Conservation (phyloP, 2,888 invertebrate genomes). For the Patella caerulea region DNA sequence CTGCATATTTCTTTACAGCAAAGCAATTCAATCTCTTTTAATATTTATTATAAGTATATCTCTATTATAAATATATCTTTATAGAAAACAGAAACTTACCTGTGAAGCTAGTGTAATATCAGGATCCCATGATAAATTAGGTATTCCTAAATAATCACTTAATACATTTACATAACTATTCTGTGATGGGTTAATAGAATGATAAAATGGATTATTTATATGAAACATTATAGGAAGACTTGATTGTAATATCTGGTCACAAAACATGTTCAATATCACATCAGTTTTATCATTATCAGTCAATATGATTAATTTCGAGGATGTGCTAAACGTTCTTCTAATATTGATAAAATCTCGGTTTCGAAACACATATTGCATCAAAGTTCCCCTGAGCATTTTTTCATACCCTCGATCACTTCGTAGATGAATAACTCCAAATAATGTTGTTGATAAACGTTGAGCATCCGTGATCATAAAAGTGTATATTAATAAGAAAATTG, state of each 20-base stretch:
- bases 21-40: too few relatives aligned
- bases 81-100: constrained; percentile 34
- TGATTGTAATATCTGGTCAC: constrained; percentile 44
- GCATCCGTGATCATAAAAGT: too few relatives aligned
- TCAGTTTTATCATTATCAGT: constrained; percentile 27
- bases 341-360: neutral
- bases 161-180: constrained; percentile 46
- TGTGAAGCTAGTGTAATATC: constrained; percentile 46
- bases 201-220: constrained; percentile 38
- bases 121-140: constrained; percentile 53
- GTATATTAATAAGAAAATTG: too few relatives aligned
- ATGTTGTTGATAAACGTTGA: neutral
- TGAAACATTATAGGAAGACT: constrained; percentile 44
- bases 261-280: constrained; percentile 46
- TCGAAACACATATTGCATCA: neutral
- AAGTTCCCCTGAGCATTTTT: neutral
- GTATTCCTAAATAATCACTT: constrained; percentile 44
- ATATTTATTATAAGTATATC: too few relatives aligned
- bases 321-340: constrained; percentile 10
- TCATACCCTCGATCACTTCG: constrained; percentile 13
- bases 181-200: constrained; percentile 32
- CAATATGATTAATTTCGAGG: constrained; percentile 6
- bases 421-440: constrained; percentile 18
- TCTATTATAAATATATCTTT: neutral
- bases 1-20: too few relatives aligned